Conservation (phyloP, 2,113 vertebrate genomes). For the Scytalopus superciliaris region DNA sequence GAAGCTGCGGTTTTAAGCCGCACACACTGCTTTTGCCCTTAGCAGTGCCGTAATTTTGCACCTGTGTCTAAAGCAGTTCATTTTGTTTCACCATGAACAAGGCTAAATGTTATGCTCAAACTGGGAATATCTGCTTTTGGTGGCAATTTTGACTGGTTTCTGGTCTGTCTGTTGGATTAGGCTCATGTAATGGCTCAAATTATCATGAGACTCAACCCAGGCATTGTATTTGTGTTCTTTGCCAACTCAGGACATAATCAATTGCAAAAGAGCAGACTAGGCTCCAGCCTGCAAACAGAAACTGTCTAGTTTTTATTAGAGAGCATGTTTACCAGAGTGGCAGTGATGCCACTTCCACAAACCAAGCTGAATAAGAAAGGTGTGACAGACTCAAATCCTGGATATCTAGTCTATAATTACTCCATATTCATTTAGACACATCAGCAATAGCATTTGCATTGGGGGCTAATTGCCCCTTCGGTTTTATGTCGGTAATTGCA, state of each 20-base stretch:
- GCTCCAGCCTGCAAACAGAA: neutral
- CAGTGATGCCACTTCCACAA: neutral
- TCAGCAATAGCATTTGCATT: neutral
- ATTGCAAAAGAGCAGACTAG: neutral
- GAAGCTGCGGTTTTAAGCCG: slow-evolving; percentile 50
- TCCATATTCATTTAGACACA: slow-evolving; percentile 4
- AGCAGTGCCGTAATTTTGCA: slow-evolving; percentile 64
- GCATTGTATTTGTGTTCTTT: neutral
- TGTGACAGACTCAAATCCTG: neutral
- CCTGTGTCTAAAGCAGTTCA: slow-evolving; percentile 67
- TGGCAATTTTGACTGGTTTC: slow-evolving; percentile 46
- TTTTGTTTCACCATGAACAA: slow-evolving; percentile 54
- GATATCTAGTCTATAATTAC: neutral
- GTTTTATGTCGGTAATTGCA: neutral
- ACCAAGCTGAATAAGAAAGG: neutral
- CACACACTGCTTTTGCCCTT: neutral
- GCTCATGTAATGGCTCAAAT: neutral
- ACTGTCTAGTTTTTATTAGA: neutral
- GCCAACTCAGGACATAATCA: neutral
- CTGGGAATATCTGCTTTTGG: slow-evolving; percentile 62
- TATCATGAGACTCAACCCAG: neutral
- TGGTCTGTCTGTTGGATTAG: neutral
- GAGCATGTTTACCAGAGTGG: neutral
- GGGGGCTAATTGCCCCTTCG: neutral
- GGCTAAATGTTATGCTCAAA: slow-evolving; percentile 36